Base-by-base conservation (phyloP, 2,888 invertebrate species). In the Philopedon plagiatum region DNA sequence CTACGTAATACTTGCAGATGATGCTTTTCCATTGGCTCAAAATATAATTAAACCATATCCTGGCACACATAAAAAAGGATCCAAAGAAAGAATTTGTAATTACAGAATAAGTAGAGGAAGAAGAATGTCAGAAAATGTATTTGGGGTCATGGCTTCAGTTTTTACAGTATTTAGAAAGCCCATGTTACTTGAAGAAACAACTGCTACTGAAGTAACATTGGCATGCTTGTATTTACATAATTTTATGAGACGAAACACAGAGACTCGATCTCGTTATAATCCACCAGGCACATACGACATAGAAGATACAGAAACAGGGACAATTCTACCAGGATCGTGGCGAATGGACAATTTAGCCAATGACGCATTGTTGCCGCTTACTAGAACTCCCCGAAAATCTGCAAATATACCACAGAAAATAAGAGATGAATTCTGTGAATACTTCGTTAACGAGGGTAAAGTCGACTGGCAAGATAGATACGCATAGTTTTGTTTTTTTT, bases 1-100 rank as follows among this genome's bases (percentile, higher is more conserved):
- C 5, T 61, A 44, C 11, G 15, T 61, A 13, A 44, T 61, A 26
- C 23, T 61, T 3, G 44, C 23, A 44, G 61, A 61, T 41, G 61
- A 61, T 44, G 61, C 44, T 26, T 61, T 61, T 29, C 44, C 61
- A 1, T 29, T 61, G 21, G 9, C 41, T 4, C 23, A 19, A 21
- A 37, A n/a, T 26, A 41, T 57, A 57, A 15, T 61, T 1, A 61
- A 44, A 61, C 41, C 44, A 9, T 61, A 13, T 44, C 21, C 19
- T 1, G 9, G 44, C 7, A 19, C 13, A 15, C 44, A 44, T 44
- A n/a, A 44, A 44, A 44, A 15, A 44, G 44, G 15, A 44, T 44
- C 44, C 18, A 44, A 44, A 44, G 44, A 44, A 15, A 44, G 44
- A 44, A n/a, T 44, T 44, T 44, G 18, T 44, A 44, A 44, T 44